Percentiles rank a stretch among this genome's conserved stretches.
phyloP scores from a whole-genome alignment of 2,888 invertebrate genomes.

The Acrobeloides nanus region DNA sequence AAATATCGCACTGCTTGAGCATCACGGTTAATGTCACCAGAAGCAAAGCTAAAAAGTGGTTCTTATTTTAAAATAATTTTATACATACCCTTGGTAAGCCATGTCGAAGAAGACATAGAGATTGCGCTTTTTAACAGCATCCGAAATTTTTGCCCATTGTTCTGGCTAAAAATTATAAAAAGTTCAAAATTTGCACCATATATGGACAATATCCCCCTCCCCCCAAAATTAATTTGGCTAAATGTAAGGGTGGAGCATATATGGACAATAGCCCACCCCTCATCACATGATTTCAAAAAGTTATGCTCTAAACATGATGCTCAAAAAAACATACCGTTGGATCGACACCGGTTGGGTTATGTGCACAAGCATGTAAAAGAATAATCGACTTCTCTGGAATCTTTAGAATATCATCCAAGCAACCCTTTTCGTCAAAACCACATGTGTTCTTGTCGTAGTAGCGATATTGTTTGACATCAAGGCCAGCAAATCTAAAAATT shows the following conservation, averaged over 20 bases:
- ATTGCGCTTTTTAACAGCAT: slow-evolving; percentile 68
- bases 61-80: too few species aligned
- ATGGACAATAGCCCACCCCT: neutral
- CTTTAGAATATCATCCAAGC: slow-evolving; percentile 76
- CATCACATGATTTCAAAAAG: neutral
- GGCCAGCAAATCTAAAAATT: slow-evolving; percentile 64
- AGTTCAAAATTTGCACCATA: slow-evolving; percentile 6
- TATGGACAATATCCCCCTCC: neutral
- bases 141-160: slow-evolving; percentile 81
- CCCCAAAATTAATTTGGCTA: neutral
- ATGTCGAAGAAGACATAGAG: slow-evolving; percentile 86
- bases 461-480: slow-evolving; percentile 78
- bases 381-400: slow-evolving; percentile 83
- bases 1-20: slow-evolving; percentile 81
- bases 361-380: slow-evolving; percentile 90
- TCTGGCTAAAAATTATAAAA: slow-evolving; percentile 58
- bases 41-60: too few species aligned
- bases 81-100: slow-evolving; percentile 97
- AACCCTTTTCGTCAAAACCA: slow-evolving; percentile 83
- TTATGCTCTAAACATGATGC: slow-evolving; percentile 1
- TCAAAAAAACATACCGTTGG: slow-evolving; percentile 60
- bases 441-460: slow-evolving; percentile 89
- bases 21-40: slow-evolving; percentile 74
- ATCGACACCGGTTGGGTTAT: slow-evolving; percentile 94
- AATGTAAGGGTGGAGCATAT: neutral